These are phyloP conservation scores for Caerostris extrusa DNA, from an alignment of 1,140 invertebrate genomes.

Conservation along the genomic window DNA sequence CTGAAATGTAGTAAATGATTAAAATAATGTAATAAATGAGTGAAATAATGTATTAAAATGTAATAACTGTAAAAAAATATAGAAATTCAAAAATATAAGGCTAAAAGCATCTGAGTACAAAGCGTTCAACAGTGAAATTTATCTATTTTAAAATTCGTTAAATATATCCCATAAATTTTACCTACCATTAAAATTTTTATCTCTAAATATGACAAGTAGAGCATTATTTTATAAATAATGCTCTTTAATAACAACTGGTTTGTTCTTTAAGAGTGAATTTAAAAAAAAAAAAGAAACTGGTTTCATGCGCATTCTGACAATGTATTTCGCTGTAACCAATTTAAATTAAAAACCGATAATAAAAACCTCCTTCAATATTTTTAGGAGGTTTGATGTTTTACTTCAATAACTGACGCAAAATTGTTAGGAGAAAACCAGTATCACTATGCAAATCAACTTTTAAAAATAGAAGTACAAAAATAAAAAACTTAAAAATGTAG, in stretches of 20 bases:
- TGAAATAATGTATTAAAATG: no score
- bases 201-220: neutral
- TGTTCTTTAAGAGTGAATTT: neutral
- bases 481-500: neutral
- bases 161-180: neutral
- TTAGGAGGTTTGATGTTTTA: constrained; percentile 8
- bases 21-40: no score
- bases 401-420: neutral
- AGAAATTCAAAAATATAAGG: neutral
- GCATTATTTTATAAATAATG: neutral
- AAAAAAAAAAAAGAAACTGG: neutral
- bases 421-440: neutral
- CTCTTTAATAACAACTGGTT: neutral
- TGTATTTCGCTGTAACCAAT: no score
- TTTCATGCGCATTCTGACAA: no score
- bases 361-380: neutral
- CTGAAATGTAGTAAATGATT: no score
- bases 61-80: neutral
- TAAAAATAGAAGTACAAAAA: neutral
- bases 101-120: no score
- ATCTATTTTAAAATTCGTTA: neutral
- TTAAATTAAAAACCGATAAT: no score
- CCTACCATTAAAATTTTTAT: neutral
- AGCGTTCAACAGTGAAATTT: neutral
- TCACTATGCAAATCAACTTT: neutral